These are phyloP conservation scores for Trichonephila clavata DNA, from an alignment of 1,140 invertebrate species.

Conservation along the genomic window DNA sequence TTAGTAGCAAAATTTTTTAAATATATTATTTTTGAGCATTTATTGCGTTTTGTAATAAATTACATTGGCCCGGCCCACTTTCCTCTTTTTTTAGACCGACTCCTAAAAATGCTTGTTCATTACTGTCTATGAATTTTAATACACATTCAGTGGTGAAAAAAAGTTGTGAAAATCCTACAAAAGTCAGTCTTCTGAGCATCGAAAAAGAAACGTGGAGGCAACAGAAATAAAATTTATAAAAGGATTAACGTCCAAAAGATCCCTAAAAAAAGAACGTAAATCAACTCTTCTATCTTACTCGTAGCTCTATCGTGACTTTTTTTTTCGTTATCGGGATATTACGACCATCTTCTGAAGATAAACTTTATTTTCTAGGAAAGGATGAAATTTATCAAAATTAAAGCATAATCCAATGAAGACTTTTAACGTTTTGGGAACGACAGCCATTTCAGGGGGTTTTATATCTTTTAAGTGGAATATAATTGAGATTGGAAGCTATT, in stretches of 20 bases:
- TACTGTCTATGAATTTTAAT: no score
- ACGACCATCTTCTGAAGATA: not conserved
- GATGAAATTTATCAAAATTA: constrained; percentile 45
- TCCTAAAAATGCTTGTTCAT: no score
- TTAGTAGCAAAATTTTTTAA: no score
- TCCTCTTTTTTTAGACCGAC: no score
- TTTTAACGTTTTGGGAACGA: not conserved
- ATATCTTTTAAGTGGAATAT: constrained; percentile 15
- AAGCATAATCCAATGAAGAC: constrained; percentile 17
- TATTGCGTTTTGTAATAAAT: no score
- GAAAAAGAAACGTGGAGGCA: not conserved
- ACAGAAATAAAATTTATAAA: not conserved
- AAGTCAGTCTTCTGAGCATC: not conserved
- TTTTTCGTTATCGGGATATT: not conserved
- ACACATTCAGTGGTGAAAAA: no score
- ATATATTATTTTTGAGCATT: no score
- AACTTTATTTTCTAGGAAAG: not conserved
- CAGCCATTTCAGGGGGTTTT: not conserved
- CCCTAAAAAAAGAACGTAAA: not conserved
- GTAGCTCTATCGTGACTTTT: not conserved
- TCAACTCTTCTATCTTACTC: not conserved
- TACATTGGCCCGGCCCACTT: no score
- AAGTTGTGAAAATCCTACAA: no score
- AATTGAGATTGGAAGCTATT: constrained; percentile 16
- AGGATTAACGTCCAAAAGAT: not conserved